phyloP scores from a whole-genome alignment of 2,888 invertebrate genomes.

The Belgica antarctica region DNA sequence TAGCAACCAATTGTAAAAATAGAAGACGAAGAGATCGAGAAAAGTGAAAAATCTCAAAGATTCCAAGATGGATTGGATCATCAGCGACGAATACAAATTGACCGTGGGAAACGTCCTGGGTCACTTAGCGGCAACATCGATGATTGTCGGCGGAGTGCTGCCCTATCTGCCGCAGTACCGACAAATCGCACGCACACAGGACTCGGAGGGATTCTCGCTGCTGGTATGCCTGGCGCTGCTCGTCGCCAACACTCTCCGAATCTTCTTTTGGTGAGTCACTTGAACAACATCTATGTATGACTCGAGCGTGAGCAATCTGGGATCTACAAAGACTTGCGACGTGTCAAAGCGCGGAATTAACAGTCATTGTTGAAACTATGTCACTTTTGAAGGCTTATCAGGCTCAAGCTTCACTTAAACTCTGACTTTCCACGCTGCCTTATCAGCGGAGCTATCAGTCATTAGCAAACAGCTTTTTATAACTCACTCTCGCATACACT shows the following conservation, averaged over 20 bases:
- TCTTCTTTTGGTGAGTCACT: slow-evolving; percentile 91
- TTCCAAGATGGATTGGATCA: slow-evolving; percentile 70
- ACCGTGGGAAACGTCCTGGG: slow-evolving; percentile 74
- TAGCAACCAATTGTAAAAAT: not conserved
- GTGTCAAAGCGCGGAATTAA: too few relatives aligned
- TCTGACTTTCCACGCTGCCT: too few relatives aligned
- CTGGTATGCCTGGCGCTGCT: slow-evolving; percentile 94
- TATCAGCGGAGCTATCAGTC: too few relatives aligned
- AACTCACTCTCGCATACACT: too few relatives aligned
- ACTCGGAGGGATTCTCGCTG: slow-evolving; percentile 95
- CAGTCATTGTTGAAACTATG: too few relatives aligned
- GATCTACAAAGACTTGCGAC: too few relatives aligned
- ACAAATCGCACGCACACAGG: slow-evolving; percentile 85
- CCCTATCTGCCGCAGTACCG: slow-evolving; percentile 96
- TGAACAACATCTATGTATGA: too few relatives aligned
- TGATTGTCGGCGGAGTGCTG: slow-evolving; percentile 81
- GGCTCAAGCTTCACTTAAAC: too few relatives aligned
- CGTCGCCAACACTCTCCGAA: slow-evolving; percentile 93
- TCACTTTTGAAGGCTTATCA: too few relatives aligned
- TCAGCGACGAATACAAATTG: slow-evolving; percentile 70
- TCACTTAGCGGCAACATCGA: slow-evolving; percentile 80
- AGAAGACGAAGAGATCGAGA: too few relatives aligned
- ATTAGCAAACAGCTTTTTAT: too few relatives aligned
- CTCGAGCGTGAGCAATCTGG: too few relatives aligned
- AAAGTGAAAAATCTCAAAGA: not conserved